phyloP scores from a whole-genome alignment of 2,113 vertebrate species.

The Chrysochloris asiatica region DNA sequence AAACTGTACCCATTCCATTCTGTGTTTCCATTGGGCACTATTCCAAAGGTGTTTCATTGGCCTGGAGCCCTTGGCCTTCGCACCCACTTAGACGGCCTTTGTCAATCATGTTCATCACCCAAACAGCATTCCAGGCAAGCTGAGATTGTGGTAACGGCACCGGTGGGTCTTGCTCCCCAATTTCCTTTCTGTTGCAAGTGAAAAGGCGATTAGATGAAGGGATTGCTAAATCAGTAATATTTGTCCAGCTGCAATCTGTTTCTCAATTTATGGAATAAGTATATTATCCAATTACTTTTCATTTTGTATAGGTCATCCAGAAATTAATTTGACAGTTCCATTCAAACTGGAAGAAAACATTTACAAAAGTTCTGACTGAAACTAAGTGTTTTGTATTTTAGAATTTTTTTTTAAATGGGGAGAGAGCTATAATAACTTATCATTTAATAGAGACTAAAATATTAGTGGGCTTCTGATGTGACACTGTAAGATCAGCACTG shows the following conservation, averaged over 20 bases:
- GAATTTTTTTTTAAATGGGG: neutral
- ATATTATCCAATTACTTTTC: conserved; percentile 75
- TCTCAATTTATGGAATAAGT: conserved; percentile 72
- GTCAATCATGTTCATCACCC: conserved; percentile 49
- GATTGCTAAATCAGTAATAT: conserved; percentile 78
- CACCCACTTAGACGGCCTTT: conserved; percentile 35
- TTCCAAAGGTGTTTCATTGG: conserved; percentile 84
- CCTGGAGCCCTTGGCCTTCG: conserved; percentile 55
- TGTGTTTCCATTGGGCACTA: conserved; percentile 82
- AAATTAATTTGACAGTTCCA: conserved; percentile 53
- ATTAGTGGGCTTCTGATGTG: neutral
- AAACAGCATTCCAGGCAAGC: neutral
- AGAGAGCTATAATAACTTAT: neutral
- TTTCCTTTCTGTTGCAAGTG: conserved; percentile 55
- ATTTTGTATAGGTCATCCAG: conserved; percentile 68
- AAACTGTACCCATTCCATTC: conserved; percentile 82
- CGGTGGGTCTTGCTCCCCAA: neutral
- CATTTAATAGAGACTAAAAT: rapidly evolving
- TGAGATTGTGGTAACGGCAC: neutral
- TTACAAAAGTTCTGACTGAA: conserved; percentile 20
- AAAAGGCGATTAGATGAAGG: conserved; percentile 63
- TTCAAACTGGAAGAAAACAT: conserved; percentile 44
- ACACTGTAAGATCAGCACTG: no score
- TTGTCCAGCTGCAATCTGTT: conserved; percentile 57
- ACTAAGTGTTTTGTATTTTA: conserved; percentile 10